Conservation (phyloP, 2,888 invertebrate species). For the Drosophila macrospina region DNA sequence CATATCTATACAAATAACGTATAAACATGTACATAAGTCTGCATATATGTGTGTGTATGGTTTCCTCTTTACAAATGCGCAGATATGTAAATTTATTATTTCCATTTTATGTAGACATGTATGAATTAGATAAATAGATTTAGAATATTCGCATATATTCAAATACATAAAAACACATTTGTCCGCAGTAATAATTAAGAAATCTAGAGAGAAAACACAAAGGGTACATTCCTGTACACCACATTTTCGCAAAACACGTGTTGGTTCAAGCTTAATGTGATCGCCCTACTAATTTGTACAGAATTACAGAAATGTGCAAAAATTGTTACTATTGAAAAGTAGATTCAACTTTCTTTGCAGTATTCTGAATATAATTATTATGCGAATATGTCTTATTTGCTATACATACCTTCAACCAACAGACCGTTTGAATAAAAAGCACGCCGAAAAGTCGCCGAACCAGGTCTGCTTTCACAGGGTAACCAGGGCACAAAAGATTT, state of each 20-base stretch:
- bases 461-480: constrained; percentile 24
- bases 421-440: constrained; percentile 34
- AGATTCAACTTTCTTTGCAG: too few relatives aligned
- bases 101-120: not conserved
- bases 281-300: not conserved
- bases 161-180: not conserved
- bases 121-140: constrained; percentile 5
- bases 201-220: not conserved
- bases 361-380: not conserved
- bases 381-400: not conserved
- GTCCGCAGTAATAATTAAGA: not conserved
- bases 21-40: not conserved
- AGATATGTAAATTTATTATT: constrained; percentile 8
- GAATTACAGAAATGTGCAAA: not conserved
- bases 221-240: constrained; percentile 18
- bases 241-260: constrained; percentile 26
- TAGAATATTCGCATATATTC: not conserved
- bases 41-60: not conserved
- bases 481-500: not conserved
- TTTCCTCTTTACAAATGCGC: constrained; percentile 12
- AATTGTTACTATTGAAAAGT: not conserved
- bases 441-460: constrained; percentile 52
- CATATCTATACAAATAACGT: not conserved
- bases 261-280: constrained; percentile 2
- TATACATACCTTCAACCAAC: constrained; percentile 43